Percentiles rank a stretch among this genome's conserved stretches.
These are phyloP conservation scores for Cantharis lateralis DNA, from an alignment of 2,888 invertebrate genomes.

Conservation along the genomic window DNA sequence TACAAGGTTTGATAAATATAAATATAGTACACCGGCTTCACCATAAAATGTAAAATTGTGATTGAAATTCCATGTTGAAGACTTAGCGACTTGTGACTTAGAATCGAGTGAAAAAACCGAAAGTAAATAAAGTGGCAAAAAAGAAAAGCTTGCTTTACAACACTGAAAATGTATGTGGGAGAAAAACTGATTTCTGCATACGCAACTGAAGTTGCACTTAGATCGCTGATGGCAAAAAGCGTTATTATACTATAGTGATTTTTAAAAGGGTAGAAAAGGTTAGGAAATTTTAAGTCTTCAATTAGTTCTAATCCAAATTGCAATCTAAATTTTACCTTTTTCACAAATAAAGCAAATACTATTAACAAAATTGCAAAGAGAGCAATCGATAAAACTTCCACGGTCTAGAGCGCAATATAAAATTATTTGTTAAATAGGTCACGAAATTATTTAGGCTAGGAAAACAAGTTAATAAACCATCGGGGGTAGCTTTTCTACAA, in stretches of 20 bases:
- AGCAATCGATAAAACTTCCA: background rate
- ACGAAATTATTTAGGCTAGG: background rate
- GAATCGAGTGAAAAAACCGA: background rate
- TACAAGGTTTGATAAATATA: background rate
- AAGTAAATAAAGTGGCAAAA: background rate
- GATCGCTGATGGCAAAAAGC: background rate
- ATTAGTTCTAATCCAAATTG: background rate
- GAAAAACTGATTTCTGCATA: background rate
- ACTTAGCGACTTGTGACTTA: background rate
- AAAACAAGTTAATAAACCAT: background rate
- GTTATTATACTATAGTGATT: background rate
- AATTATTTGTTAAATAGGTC: background rate
- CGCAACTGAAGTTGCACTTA: background rate
- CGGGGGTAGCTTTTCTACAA: background rate
- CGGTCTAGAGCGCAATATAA: background rate
- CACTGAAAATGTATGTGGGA: background rate
- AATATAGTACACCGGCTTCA: background rate
- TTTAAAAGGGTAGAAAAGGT: background rate
- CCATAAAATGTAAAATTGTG: background rate
- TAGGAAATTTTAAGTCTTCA: background rate
- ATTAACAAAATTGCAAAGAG: background rate
- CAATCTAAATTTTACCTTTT: background rate
- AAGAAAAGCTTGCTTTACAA: background rate
- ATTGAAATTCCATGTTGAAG: background rate
- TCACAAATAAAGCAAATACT: background rate